Evolutionary conservation across 1,140 invertebrate species (phyloP).

Genomic region (Drosophila lacertosa): DNA sequence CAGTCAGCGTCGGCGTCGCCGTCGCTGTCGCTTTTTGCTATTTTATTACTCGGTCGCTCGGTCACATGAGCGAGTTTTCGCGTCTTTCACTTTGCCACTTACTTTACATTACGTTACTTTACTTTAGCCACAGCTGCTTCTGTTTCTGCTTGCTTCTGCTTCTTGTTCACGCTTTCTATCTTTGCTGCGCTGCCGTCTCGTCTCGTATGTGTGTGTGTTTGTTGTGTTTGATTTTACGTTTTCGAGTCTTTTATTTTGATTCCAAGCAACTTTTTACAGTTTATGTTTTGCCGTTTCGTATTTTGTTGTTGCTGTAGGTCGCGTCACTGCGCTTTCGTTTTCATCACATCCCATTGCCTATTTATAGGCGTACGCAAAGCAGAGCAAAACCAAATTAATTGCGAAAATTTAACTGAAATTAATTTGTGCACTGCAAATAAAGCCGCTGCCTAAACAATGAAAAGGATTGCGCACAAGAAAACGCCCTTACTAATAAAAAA

Average conservation of each 20-base stretch:
- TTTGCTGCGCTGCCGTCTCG: slow-evolving; percentile 4
- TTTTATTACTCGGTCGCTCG: slow-evolving; percentile 74
- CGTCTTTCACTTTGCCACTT: slow-evolving; percentile 41
- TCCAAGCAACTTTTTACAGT: slow-evolving; percentile 37
- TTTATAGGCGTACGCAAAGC: slow-evolving; percentile 24
- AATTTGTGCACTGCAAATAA: slow-evolving; percentile 5
- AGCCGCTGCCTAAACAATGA: neutral
- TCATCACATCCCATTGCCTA: slow-evolving; percentile 50
- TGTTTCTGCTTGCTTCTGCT: neutral
- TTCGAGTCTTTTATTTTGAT: slow-evolving; percentile 69
- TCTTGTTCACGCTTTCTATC: slow-evolving; percentile 36
- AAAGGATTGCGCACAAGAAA: slow-evolving; percentile 15
- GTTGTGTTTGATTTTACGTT: slow-evolving; percentile 49
- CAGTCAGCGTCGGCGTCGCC: slow-evolving; percentile 19
- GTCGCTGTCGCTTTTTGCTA: slow-evolving; percentile 53
- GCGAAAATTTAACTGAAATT: slow-evolving; percentile 6
- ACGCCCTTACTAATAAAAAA: slow-evolving; percentile 9
- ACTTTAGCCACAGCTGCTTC: slow-evolving; percentile 14
- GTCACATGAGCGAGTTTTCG: slow-evolving; percentile 70
- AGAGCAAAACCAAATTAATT: neutral
- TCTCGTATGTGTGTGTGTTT: slow-evolving; percentile 32
- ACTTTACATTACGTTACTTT: slow-evolving; percentile 46
- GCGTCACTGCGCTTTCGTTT: slow-evolving; percentile 39
- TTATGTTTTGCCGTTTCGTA: slow-evolving; percentile 1
- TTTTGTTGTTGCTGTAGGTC: slow-evolving; percentile 62